Evolutionary conservation across 2,113 vertebrate species (phyloP).

Genomic region (Numida meleagris): DNA sequence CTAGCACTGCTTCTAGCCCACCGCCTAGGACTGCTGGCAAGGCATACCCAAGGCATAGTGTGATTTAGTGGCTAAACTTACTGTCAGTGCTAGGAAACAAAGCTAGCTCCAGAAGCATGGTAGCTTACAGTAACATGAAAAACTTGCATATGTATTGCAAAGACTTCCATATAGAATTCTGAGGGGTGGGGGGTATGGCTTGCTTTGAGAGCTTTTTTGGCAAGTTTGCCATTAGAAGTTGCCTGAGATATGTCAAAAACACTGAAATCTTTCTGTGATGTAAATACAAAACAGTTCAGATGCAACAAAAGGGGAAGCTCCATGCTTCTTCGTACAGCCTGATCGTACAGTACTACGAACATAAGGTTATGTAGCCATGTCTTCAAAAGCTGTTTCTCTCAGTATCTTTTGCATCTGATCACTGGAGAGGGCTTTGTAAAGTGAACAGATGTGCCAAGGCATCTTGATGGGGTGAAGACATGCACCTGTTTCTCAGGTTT

Average conservation of each 20-base stretch:
- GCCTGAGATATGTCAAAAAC: neutral
- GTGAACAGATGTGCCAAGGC: neutral
- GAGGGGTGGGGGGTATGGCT: neutral
- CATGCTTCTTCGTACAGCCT: neutral
- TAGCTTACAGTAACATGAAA: neutral
- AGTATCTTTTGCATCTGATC: neutral
- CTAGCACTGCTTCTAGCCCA: neutral
- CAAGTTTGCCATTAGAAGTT: neutral
- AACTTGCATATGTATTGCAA: neutral
- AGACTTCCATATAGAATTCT: neutral
- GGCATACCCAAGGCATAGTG: neutral
- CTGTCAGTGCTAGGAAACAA: neutral
- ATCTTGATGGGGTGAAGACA: fast-evolving
- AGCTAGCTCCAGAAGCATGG: neutral
- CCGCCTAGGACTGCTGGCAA: neutral
- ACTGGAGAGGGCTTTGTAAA: neutral
- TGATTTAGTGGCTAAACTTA: neutral
- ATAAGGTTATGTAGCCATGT: neutral
- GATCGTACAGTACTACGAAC: neutral
- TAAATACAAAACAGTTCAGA: neutral
- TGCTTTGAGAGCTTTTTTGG: neutral
- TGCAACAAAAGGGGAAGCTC: neutral
- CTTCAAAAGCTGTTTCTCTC: neutral
- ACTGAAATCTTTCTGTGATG: neutral
- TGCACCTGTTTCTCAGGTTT: neutral